Evolutionary conservation across 2,888 invertebrate species (phyloP).

Genomic region (Thereva nobilitata): DNA sequence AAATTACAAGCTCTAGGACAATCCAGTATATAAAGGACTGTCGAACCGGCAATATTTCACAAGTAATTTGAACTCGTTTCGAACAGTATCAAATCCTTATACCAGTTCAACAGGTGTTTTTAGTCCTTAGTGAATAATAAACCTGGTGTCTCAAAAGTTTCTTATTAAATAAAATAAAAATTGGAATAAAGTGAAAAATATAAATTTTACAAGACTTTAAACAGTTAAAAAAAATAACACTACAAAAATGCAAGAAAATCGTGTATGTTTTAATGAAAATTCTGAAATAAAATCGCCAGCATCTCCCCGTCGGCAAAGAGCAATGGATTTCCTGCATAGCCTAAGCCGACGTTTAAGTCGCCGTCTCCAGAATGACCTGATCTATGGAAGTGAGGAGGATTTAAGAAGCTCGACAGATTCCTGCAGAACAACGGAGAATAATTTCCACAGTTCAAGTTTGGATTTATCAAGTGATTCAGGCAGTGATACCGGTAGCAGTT

Average conservation of each 20-base stretch:
- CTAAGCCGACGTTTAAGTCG: constrained; percentile 42
- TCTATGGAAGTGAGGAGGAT: constrained; percentile 60
- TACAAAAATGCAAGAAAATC: constrained; percentile 27
- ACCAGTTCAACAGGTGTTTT: too few relatives aligned
- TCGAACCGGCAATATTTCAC: too few relatives aligned
- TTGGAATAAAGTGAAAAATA: neutral
- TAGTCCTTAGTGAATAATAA: too few relatives aligned
- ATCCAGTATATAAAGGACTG: too few relatives aligned
- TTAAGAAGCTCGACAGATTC: constrained; percentile 55
- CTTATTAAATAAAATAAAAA: too few relatives aligned
- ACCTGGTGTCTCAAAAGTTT: too few relatives aligned
- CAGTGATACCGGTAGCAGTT: constrained; percentile 61
- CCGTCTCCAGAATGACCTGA: constrained; percentile 44
- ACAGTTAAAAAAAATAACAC: neutral
- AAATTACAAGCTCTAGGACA: too few relatives aligned
- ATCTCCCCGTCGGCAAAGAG: constrained; percentile 43
- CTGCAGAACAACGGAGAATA: neutral
- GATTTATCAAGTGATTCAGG: constrained; percentile 62
- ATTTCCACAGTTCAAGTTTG: constrained; percentile 49
- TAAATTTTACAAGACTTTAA: neutral
- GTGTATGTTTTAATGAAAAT: constrained; percentile 30
- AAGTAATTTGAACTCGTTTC: too few relatives aligned
- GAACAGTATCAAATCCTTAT: too few relatives aligned
- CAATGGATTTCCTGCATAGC: constrained; percentile 42
- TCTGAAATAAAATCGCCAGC: constrained; percentile 22